These are phyloP conservation scores for Apistogramma diplotaenia DNA, from an alignment of 2,113 vertebrate genomes.

Conservation along the genomic window DNA sequence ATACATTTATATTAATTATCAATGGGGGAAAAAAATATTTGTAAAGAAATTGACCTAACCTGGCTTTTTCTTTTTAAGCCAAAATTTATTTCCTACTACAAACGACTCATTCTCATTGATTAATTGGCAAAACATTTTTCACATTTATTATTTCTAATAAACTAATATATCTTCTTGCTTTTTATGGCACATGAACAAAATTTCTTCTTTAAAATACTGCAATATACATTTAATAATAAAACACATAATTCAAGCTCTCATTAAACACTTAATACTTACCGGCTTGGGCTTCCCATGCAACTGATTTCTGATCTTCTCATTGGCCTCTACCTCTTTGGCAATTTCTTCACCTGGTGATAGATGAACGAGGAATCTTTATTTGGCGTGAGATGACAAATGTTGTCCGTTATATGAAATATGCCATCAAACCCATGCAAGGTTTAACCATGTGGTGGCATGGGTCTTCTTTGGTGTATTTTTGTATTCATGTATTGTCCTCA, in stretches of 20 bases:
- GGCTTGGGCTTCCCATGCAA: constrained; percentile 75
- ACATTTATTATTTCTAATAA: too few relatives aligned
- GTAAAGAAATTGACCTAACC: not conserved
- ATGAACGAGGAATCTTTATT: constrained; percentile 26
- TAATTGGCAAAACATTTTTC: too few relatives aligned
- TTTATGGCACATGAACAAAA: too few relatives aligned
- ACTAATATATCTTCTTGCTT: not conserved
- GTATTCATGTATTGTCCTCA: too few relatives aligned
- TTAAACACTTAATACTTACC: constrained; percentile 58
- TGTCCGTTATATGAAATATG: not conserved
- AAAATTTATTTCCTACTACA: too few relatives aligned
- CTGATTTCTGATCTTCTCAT: constrained; percentile 82
- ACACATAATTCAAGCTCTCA: not conserved
- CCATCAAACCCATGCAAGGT: not conserved
- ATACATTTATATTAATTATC: not conserved
- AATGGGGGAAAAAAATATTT: not conserved
- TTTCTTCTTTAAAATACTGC: not conserved
- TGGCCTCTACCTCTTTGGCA: constrained; percentile 86
- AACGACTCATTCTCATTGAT: not conserved
- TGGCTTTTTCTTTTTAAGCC: too few relatives aligned
- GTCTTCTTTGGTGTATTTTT: not conserved
- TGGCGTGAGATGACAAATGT: not conserved
- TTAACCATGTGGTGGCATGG: not conserved
- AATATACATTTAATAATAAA: not conserved
- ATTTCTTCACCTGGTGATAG: constrained; percentile 85